These are phyloP conservation scores for Petrolisthes manimaculis DNA, from an alignment of 2,888 invertebrate genomes.

Conservation along the genomic window DNA sequence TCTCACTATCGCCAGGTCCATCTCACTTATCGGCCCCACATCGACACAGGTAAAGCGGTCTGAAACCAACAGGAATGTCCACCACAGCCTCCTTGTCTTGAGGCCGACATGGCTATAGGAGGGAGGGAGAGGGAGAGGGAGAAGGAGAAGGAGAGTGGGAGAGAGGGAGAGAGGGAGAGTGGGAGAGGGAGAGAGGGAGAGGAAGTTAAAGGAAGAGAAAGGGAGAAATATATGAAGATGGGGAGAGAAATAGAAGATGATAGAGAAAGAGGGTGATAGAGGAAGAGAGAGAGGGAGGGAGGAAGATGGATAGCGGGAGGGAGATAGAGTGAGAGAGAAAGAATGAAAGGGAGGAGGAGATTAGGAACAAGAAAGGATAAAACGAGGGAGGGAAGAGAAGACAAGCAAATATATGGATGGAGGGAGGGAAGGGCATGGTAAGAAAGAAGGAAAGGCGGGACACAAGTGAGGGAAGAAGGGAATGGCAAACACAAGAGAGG, in stretches of 20 bases:
- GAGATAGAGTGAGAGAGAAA: too few species aligned
- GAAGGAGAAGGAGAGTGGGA: not conserved
- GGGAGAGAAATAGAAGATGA: not conserved
- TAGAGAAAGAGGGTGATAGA: not conserved
- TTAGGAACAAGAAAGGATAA: too few species aligned
- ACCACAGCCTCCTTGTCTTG: not conserved
- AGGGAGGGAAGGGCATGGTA: too few species aligned
- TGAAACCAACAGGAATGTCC: slow-evolving; percentile 31
- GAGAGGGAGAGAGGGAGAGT: not conserved
- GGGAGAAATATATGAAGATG: not conserved
- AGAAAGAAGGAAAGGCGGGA: too few species aligned
- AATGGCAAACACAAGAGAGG: too few species aligned
- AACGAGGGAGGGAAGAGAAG: too few species aligned
- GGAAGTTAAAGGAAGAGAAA: not conserved
- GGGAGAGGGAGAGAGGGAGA: not conserved
- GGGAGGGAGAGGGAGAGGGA: not conserved
- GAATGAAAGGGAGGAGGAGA: too few species aligned
- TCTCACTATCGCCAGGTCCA: slow-evolving; percentile 10
- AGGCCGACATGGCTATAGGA: not conserved
- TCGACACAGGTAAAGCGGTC: slow-evolving; percentile 27
- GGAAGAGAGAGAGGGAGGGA: not conserved
- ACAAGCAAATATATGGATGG: too few species aligned
- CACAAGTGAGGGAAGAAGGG: too few species aligned
- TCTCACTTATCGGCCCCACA: slow-evolving; percentile 34
- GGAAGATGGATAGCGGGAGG: not conserved